Evolutionary conservation across 2,797 vertebrate genomes (phyloP).

Genomic region (Protonibea diacanthus): DNA sequence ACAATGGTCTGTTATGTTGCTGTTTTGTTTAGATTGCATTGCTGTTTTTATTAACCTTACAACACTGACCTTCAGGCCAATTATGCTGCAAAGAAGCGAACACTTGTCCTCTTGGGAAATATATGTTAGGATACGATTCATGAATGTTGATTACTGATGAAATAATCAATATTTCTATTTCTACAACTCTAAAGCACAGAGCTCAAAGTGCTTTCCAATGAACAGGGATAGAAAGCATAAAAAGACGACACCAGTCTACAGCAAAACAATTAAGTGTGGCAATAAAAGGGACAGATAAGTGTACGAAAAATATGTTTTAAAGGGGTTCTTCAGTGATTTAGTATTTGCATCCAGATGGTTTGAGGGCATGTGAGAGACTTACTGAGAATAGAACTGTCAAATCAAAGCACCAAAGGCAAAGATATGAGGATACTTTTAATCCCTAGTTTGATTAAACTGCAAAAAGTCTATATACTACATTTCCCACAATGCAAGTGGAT

Average conservation of each 20-base stretch:
- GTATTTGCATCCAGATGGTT: not conserved
- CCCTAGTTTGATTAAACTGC: not conserved
- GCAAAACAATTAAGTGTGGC: not conserved
- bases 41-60: not conserved
- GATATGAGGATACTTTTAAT: not conserved
- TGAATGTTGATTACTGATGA: slow-evolving; percentile 21
- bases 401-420: not conserved
- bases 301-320: not conserved
- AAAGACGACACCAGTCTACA: not conserved
- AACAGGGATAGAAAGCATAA: slow-evolving; percentile 4
- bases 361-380: not conserved
- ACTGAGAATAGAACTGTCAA: not conserved
- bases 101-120: slow-evolving; percentile 23
- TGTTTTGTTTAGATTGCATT: not conserved
- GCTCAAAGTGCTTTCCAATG: not conserved
- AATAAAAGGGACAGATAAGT: not conserved
- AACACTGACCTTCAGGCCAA: slow-evolving; percentile 8
- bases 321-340: not conserved
- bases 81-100: slow-evolving; percentile 3
- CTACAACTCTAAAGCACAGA: not conserved
- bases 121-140: not conserved
- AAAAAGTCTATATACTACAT: not conserved
- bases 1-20: not conserved
- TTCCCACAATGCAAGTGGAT: not conserved
- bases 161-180: slow-evolving; percentile 17